phyloP scores from a whole-genome alignment of 2,888 invertebrate species.

The Cylloceria caligata region DNA sequence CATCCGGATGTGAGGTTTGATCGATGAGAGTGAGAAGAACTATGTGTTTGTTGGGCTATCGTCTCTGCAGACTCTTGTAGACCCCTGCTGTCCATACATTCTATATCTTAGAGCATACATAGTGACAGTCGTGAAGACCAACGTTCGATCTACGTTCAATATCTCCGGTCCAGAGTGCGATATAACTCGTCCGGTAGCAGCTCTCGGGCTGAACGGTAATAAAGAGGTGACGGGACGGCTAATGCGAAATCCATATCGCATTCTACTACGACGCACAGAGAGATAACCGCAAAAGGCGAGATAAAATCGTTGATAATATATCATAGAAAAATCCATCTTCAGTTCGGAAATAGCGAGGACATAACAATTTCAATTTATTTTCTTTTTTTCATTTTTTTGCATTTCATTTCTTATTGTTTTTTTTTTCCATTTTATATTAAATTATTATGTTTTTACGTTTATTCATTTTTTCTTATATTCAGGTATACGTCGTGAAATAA shows the following conservation, averaged over 20 bases:
- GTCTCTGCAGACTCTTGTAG: constrained; percentile 26
- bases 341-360: not conserved
- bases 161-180: constrained; percentile 25
- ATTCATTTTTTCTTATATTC: constrained; percentile 66
- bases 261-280: constrained; percentile 56
- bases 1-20: constrained; percentile 54
- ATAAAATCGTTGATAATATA: constrained; percentile 15
- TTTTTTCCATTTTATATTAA: not conserved
- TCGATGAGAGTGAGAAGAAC: constrained; percentile 52
- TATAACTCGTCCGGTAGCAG: not conserved
- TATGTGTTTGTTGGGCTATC: constrained; percentile 38
- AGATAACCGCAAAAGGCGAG: constrained; percentile 30
- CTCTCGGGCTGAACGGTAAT: constrained; percentile 54
- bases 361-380: not conserved
- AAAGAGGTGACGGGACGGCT: constrained; percentile 70
- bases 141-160: constrained; percentile 40
- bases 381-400: not conserved
- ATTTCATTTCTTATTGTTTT: not conserved
- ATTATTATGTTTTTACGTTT: not conserved
- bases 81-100: constrained; percentile 17
- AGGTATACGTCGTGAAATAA: constrained; percentile 88
- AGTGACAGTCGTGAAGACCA: constrained; percentile 32
- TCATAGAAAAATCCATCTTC: not conserved
- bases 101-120: constrained; percentile 8
- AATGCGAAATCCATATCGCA: constrained; percentile 79